phyloP scores from a whole-genome alignment of 2,113 vertebrate species.

The Lamprologus callipterus region DNA sequence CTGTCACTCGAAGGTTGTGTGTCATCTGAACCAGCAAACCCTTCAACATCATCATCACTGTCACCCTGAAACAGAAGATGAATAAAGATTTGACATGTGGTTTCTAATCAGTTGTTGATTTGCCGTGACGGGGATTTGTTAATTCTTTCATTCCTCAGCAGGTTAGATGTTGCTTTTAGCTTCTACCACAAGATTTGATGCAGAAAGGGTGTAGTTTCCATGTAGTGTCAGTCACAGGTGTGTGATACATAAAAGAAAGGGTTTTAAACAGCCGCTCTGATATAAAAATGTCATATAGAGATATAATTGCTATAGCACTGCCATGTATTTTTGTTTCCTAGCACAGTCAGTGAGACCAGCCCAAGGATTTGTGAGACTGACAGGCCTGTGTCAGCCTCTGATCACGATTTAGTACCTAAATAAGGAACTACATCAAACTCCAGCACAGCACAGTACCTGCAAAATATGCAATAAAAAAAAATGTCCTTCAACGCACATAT shows the following conservation, averaged over 20 bases:
- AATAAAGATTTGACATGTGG: neutral
- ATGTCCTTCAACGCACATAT: no score
- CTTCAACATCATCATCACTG: constrained; percentile 76
- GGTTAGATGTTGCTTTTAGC: neutral
- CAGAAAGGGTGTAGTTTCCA: neutral
- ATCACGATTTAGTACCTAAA: neutral
- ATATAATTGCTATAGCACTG: neutral
- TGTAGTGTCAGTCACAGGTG: neutral
- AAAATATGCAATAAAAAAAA: neutral
- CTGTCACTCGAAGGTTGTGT: constrained; percentile 36
- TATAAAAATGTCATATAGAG: neutral
- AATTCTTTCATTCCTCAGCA: neutral
- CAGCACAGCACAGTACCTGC: neutral
- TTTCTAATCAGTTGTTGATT: neutral
- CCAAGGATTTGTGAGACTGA: neutral
- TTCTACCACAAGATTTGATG: neutral
- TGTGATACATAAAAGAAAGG: neutral
- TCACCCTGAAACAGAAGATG: constrained; percentile 66
- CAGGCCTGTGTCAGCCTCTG: neutral
- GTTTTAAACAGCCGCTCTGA: neutral
- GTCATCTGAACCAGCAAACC: constrained; percentile 50
- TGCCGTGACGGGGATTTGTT: neutral
- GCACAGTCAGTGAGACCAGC: neutral
- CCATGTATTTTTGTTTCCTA: neutral
- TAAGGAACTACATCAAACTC: neutral